Evolutionary conservation across 2,113 vertebrate species (phyloP), one percentile per base, ranked within the genome.

Genomic region (Maccullochella peelii): DNA sequence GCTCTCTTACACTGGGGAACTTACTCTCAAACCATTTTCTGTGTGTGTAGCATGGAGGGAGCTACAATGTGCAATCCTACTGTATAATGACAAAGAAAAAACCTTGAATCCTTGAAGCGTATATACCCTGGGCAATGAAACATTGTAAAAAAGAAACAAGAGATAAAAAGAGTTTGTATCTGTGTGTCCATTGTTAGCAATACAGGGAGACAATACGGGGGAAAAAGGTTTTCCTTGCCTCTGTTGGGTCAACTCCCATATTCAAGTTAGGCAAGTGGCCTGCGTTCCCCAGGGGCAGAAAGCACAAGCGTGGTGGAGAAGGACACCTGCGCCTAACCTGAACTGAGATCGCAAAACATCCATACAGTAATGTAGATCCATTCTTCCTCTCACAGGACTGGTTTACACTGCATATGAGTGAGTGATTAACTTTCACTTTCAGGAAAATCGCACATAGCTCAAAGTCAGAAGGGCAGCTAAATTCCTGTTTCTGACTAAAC

Each of bases 401-500:
- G 76, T 57, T 50, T 47, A 36, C 68, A 14, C 59, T 21, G 76
- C 81, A 77, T 85, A 65, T 33, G 57, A 76, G 62, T 59, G 65
- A 83, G 61, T 67, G 47, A 82, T 47, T 57, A 76, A 82, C 86
- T 89, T 82, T 75, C 54, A 85, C 61, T 90, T 88, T 88, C 86
- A 84, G 82, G 80, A 91, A 90, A 89, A 89, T 83, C 18, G 49
- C 68, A 76, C 74, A 82, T 77, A 72, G 71, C 79, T 83, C 44
- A 16, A 87, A 84, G 68, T 83, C 70, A 84, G 79, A 75, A 16
- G 58, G 66, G 75, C 80, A 67, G 86, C 74, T 77, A 82, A 77
- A 89, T 80, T 91, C 86, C 82, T 88, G 67, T 79, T 88, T 85
- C 85, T 84, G 79, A 89, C 79, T 89, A 67, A 52, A 61, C 86